Conservation (phyloP, 2,797 vertebrate species). For the Brachymystax lenok region DNA sequence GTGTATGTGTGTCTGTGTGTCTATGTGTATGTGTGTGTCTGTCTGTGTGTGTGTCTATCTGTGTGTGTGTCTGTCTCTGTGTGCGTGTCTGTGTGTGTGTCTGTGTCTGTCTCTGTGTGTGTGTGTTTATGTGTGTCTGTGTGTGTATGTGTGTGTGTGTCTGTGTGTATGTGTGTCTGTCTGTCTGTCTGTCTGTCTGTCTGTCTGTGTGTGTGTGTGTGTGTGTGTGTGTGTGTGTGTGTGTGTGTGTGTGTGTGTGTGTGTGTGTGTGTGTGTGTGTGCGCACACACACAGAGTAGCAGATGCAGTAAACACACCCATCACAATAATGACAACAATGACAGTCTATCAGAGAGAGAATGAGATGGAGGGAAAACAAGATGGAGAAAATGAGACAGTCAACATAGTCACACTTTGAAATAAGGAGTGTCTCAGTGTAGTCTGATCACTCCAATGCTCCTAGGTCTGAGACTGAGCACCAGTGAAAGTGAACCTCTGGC, state of each 20-base stretch:
- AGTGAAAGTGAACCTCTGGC: not conserved
- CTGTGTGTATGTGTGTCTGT: no score
- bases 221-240: no score
- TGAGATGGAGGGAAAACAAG: not conserved
- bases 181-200: no score
- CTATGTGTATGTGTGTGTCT: no score
- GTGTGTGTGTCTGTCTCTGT: no score
- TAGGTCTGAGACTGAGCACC: not conserved
- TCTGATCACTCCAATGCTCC: not conserved
- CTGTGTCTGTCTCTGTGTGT: no score
- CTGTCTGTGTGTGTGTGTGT: no score
- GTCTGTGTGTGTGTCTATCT: no score
- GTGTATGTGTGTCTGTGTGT: no score
- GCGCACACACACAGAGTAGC: slow-evolving; percentile 15
- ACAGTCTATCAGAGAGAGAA: not conserved
- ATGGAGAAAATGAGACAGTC: not conserved
- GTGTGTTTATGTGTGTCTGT: no score
- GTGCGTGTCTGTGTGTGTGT: no score
- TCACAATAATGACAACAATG: not conserved
- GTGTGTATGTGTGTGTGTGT: no score
- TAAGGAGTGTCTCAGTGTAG: not conserved
- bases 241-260: not conserved
- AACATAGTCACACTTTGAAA: not conserved
- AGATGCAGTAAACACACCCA: slow-evolving; percentile 32
- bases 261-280: not conserved